Conservation (phyloP, 2,113 vertebrate genomes). For the Otis tarda region DNA sequence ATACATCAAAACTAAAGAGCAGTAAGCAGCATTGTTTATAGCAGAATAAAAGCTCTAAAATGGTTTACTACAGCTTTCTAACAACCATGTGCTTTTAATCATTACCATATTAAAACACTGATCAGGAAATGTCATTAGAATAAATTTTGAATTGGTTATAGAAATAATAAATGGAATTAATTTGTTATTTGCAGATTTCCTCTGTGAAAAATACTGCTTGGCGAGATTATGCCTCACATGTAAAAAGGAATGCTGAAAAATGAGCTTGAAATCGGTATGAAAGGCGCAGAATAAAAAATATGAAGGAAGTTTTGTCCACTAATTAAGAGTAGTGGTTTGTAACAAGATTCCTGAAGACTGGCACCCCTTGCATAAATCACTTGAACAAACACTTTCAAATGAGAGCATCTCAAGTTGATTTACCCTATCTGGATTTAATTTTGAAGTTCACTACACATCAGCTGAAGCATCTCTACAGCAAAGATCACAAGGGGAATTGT, state of each 20-base stretch:
- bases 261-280: background rate
- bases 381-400: background rate
- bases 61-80: background rate
- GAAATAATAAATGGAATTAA: constrained; percentile 23
- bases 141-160: background rate
- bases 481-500: background rate
- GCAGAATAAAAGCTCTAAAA: background rate
- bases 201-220: background rate
- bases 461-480: background rate
- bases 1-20: background rate
- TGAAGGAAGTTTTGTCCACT: background rate
- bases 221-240: background rate
- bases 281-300: background rate
- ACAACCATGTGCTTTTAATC: background rate
- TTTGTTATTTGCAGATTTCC: constrained; percentile 24
- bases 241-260: background rate
- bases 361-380: background rate
- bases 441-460: background rate
- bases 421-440: background rate
- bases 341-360: background rate
- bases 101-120: background rate
- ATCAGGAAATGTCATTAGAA: background rate
- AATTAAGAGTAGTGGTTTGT: background rate
- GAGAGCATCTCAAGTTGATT: background rate
- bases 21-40: background rate